These are phyloP conservation scores for Scytalopus superciliaris DNA, from an alignment of 2,113 vertebrate species.

Conservation along the genomic window DNA sequence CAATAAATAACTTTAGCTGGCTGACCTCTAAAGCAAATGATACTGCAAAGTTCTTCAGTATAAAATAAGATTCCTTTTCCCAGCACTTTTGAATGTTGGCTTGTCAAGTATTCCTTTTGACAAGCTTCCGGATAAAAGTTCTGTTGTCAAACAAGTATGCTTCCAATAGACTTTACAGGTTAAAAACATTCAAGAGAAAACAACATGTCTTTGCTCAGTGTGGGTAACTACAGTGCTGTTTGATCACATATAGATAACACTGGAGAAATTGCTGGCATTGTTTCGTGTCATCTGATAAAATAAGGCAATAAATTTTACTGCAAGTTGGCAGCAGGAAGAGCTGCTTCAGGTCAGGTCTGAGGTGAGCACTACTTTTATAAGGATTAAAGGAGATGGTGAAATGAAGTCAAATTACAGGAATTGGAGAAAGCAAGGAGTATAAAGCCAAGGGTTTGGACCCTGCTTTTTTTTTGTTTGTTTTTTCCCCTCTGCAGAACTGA, in stretches of 20 bases:
- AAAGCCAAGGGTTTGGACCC: background rate
- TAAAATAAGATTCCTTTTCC: background rate
- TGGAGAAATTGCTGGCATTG: slow-evolving; percentile 1
- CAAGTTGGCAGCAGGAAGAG: slow-evolving; percentile 4
- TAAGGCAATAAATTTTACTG: slow-evolving; percentile 59
- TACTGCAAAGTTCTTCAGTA: background rate
- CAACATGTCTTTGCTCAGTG: background rate
- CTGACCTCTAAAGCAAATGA: slow-evolving; percentile 22
- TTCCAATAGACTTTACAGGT: slow-evolving; percentile 38
- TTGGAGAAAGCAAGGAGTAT: background rate
- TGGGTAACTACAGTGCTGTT: background rate
- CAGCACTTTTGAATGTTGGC: background rate
- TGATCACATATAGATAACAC: slow-evolving; percentile 31
- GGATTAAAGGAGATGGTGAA: slow-evolving; percentile 30
- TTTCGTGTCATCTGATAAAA: slow-evolving; percentile 69
- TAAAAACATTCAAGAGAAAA: slow-evolving; percentile 23
- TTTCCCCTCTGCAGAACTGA: background rate
- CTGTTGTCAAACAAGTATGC: slow-evolving; percentile 38
- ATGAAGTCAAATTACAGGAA: background rate
- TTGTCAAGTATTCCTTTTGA: slow-evolving; percentile 14
- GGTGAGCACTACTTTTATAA: slow-evolving; percentile 39
- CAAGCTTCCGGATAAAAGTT: slow-evolving; percentile 20
- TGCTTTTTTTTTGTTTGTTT: background rate
- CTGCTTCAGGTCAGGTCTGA: slow-evolving; percentile 24
- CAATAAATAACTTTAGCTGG: slow-evolving; percentile 32